A percentile compares a stretch with the other conserved stretches of the same genome.
phyloP scores from a whole-genome alignment of 1,140 invertebrate genomes.

The Pygmarrhopalites habei region DNA sequence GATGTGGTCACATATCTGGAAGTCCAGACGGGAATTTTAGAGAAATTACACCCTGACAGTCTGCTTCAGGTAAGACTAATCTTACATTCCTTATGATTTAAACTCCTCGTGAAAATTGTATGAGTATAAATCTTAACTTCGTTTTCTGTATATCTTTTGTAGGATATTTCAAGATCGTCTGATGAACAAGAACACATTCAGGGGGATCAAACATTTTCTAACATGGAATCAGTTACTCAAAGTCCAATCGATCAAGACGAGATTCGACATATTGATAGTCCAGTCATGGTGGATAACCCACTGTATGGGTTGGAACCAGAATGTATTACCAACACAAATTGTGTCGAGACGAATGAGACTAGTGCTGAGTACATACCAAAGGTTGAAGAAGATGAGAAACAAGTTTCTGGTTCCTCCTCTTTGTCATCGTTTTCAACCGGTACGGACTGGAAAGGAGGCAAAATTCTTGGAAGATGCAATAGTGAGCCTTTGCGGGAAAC shows the following conservation, averaged over 20 bases:
- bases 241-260: constrained; percentile 16
- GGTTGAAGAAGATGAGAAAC: no score
- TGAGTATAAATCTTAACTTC: no score
- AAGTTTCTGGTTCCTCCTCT: no score
- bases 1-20: constrained; percentile 30
- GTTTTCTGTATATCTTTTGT: no score
- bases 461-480: constrained; percentile 31
- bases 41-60: constrained; percentile 26
- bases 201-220: not conserved
- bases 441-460: not conserved
- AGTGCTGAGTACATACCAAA: no score
- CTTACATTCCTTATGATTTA: no score
- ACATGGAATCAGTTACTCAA: not conserved
- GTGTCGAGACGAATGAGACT: not conserved
- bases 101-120: no score
- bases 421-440: no score
- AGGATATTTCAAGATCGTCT: no score
- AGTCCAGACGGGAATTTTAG: not conserved
- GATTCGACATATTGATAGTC: constrained; percentile 36
- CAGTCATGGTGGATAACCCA: constrained; percentile 30
- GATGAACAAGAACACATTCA: constrained; percentile 17
- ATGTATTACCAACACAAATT: not conserved
- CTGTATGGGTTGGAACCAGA: constrained; percentile 29
- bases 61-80: no score
- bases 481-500: constrained; percentile 26